Conservation (phyloP, 2,113 vertebrate genomes). For the Pteronura brasiliensis region DNA sequence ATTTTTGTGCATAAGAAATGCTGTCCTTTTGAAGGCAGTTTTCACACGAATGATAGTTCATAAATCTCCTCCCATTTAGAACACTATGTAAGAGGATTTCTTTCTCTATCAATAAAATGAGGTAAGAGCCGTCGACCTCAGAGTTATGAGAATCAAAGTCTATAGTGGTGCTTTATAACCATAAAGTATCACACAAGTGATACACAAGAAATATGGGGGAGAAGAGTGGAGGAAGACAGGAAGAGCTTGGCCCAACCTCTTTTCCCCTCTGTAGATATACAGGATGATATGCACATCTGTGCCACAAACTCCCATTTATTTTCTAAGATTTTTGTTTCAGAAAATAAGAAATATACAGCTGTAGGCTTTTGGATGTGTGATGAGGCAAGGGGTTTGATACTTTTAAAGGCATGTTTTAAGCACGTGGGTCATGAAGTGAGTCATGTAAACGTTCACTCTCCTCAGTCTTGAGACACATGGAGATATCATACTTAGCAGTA, state of each 20-base stretch:
- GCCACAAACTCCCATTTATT: not conserved
- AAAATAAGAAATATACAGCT: not conserved
- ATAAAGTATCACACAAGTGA: not conserved
- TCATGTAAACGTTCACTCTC: not conserved
- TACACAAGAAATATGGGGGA: not conserved
- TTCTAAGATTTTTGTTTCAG: not conserved
- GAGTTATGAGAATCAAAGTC: not conserved
- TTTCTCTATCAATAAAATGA: not conserved
- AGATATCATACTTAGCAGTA: not conserved
- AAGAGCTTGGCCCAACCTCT: not conserved
- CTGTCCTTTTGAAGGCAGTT: not conserved
- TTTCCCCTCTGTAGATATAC: not conserved
- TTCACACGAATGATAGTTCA: not conserved
- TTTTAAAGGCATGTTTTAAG: not conserved
- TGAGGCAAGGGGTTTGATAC: not conserved
- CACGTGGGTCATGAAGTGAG: not conserved
- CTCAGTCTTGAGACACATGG: accelerated
- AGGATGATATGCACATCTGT: not conserved
- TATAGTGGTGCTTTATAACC: not conserved
- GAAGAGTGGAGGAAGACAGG: not conserved
- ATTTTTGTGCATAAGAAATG: not conserved
- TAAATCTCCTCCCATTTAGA: not conserved
- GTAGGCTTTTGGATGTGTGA: not conserved
- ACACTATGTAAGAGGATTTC: not conserved
- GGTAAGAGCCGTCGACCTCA: not conserved